Percentiles rank a stretch among this genome's conserved stretches.
phyloP scores from a whole-genome alignment of 2,113 vertebrate species.

The Chiloscyllium plagiosum region DNA sequence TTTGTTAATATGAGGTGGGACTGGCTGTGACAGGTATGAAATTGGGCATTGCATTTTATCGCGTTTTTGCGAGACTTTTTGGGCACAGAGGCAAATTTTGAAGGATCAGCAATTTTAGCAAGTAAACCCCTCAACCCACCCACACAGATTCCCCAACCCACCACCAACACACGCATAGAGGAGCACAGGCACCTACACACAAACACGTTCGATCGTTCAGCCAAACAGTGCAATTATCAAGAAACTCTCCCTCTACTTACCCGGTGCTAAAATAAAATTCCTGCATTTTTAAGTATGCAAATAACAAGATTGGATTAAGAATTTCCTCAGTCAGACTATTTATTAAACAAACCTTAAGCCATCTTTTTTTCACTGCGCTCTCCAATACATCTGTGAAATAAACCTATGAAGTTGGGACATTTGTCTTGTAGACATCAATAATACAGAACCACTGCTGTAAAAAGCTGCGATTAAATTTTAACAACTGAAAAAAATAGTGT shows the following conservation, averaged over 20 bases:
- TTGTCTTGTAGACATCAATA: background rate
- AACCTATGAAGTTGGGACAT: slow-evolving; percentile 10
- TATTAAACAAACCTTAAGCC: background rate
- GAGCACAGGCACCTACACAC: background rate
- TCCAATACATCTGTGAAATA: background rate
- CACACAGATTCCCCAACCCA: background rate
- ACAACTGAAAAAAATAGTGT: background rate
- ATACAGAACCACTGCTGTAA: background rate
- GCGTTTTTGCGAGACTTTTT: background rate
- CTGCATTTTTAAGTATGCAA: background rate
- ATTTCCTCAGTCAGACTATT: background rate
- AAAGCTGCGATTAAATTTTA: background rate
- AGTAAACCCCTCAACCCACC: background rate
- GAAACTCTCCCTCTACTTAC: background rate
- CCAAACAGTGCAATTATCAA: background rate
- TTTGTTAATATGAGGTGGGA: background rate
- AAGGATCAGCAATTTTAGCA: background rate
- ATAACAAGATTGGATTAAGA: background rate
- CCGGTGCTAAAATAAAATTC: slow-evolving; percentile 10
- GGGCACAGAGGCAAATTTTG: background rate
- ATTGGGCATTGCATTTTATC: slow-evolving; percentile 17
- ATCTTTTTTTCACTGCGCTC: background rate
- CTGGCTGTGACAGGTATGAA: slow-evolving; percentile 12
- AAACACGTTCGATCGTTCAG: background rate
- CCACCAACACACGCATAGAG: background rate